Base-by-base conservation (phyloP, 1,140 invertebrate genomes). In the Sitodiplosis mosellana region DNA sequence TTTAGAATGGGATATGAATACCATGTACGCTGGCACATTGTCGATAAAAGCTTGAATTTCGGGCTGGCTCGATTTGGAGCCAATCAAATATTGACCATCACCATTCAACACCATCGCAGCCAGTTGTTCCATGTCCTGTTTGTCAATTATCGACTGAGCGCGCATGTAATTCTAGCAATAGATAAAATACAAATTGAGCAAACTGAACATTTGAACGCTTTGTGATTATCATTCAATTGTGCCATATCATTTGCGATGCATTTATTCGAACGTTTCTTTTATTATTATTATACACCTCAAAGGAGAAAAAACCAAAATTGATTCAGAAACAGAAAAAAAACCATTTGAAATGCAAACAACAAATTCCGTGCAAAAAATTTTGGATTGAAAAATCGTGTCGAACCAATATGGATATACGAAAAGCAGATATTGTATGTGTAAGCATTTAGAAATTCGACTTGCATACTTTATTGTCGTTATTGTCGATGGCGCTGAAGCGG, bases 11-110 rank as follows among this genome's bases (percentile, higher is more conserved):
- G 15, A 18, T 14, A 20, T 21, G n/a, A 33, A 41, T 69, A 88
- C 87, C 82, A 93, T 89, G 57, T 91, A 91, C 19, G 77, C 74
- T 6, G 89, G 87, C 41, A 94, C 82, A 58, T 90, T 87, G 56
- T 88, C 78, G 41, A 94, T 71, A 67, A 94, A 93, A 5, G 83
- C 76, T 64, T 93, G 85, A 14, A 92, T 73, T 65, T 93, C 87
- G 1, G 77, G 68, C 63, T 90, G 81, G 37, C 69, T 67, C 21
- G 85, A 83, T 42, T 72, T 75, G 52, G 77, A 69, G 1, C 80
- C 80, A 20, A 89, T 65, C 34, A 94, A 65, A 57, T 80, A 73
- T 48, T 80, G 75, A 0, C 87, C 87, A 55, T 89, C 80, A 2
- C 89, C 89, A 50, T 85, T 85, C 7, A 93, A 68, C 2, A 93